Evolutionary conservation across 2,888 invertebrate genomes (phyloP).

Genomic region (Prionchulus punctatus): DNA sequence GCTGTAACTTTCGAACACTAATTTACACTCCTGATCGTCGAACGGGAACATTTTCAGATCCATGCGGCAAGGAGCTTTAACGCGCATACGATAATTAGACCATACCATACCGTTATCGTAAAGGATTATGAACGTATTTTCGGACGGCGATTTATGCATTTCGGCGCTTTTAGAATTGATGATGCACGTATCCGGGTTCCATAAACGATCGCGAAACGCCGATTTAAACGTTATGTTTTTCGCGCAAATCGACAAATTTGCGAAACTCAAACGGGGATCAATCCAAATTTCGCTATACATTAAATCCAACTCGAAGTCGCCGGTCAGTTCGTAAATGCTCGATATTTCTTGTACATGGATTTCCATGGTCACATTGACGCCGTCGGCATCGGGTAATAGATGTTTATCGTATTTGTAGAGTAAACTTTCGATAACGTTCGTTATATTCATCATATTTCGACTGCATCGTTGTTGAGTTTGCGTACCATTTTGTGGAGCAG

Average conservation of each 20-base stretch:
- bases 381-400: constrained; percentile 26
- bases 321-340: constrained; percentile 30
- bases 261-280: constrained; percentile 9
- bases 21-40: constrained; percentile 3
- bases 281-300: constrained; percentile 22
- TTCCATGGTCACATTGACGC: constrained; percentile 32
- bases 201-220: constrained; percentile 28
- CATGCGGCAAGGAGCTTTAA: constrained; percentile 10
- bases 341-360: constrained; percentile 31
- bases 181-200: constrained; percentile 32
- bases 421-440: constrained; percentile 10
- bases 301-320: constrained; percentile 22
- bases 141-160: constrained; percentile 27
- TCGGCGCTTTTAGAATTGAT: constrained; percentile 23
- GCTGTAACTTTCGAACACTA: constrained; percentile 12
- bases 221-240: constrained; percentile 8
- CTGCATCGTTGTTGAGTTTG: no score
- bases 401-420: constrained; percentile 28
- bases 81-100: constrained; percentile 17
- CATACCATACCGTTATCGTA: constrained; percentile 31
- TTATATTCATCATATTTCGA: constrained; percentile 8
- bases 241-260: constrained; percentile 28
- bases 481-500: no score
- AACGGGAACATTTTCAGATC: constrained; percentile 12
- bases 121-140: constrained; percentile 31